Evolutionary conservation across 2,888 invertebrate species (phyloP), one percentile per base, ranked within the genome.

Genomic region (Mythimna vitellina): DNA sequence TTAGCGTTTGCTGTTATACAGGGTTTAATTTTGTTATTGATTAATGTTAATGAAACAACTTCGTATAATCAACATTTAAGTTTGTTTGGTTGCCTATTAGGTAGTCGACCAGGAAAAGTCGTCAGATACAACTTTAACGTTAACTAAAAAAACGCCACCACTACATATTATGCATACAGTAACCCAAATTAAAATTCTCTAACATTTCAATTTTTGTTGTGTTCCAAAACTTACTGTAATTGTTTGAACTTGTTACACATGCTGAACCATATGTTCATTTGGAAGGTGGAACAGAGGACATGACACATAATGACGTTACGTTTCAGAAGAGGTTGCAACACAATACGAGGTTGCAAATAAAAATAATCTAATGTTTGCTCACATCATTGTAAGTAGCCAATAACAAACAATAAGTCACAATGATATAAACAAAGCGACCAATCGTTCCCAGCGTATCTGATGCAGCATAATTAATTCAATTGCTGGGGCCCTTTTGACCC

Each of bases 401-500:
- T 69, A 65, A 73, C 74, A 84, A 70, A 76, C 81, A 80, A 70
- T 74, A 83, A 84, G 82, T 85, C 78, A 80, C 81, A 83, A 83
- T 83, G 72, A 77, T 84, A 82, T 81, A 82, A 77, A 70, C 70
- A 82, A 73, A 71, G 73, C 66, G 68, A 38, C 58, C 73, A 65
- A 71, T 75, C 75, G 76, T 68, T 73, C 71, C 51, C 70, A 73
- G 67, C 54, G 58, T 74, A 69, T 64, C 64, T 70, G 66, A 66
- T 73, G 69, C 69, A 70, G 70, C 65, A 70, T 64, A 90, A 86
- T 87, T 87, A 88, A 86, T 88, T 81, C 88, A 91, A 92, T 91
- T 90, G 90, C 80, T 80, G 51, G 63, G 82, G 85, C 88, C 89
- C 90, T 89, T 91, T 91, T 90, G 93, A 94, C 93, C 94, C 90